phyloP scores from a whole-genome alignment of 2,113 vertebrate genomes.

The Xenus cinereus region DNA sequence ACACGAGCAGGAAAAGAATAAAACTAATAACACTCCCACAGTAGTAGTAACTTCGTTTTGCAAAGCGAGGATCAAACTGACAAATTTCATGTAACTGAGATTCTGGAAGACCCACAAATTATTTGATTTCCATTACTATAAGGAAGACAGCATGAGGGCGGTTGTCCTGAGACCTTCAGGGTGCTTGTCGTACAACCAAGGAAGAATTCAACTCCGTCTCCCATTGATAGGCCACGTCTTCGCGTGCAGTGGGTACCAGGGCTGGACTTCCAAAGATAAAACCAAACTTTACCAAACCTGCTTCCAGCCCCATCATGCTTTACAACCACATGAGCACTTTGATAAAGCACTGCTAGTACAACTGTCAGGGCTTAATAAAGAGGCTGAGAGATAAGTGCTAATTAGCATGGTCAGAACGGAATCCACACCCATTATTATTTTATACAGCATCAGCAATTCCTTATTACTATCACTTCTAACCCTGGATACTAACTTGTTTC shows the following conservation, averaged over 20 bases:
- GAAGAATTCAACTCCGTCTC: neutral
- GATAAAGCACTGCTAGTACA: neutral
- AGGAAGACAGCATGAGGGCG: neutral
- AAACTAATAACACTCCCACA: neutral
- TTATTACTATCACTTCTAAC: neutral
- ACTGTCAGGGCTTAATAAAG: neutral
- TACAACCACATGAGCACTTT: neutral
- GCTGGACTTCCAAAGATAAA: neutral
- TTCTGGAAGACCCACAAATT: neutral
- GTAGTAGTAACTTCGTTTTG: neutral
- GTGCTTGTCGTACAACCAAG: neutral
- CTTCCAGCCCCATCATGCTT: neutral
- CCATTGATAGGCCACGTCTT: rapidly evolving
- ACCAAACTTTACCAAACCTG: neutral
- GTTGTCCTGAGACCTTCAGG: neutral
- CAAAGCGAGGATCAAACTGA: neutral
- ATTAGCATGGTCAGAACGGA: neutral
- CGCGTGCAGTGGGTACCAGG: rapidly evolving
- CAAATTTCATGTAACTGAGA: neutral
- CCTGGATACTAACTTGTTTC: neutral
- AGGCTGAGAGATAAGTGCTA: neutral
- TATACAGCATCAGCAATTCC: neutral
- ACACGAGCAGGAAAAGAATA: neutral
- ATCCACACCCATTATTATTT: neutral
- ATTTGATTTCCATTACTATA: neutral